Evolutionary conservation across 2,888 invertebrate genomes (phyloP).

Genomic region (Bhutanitis thaidina): DNA sequence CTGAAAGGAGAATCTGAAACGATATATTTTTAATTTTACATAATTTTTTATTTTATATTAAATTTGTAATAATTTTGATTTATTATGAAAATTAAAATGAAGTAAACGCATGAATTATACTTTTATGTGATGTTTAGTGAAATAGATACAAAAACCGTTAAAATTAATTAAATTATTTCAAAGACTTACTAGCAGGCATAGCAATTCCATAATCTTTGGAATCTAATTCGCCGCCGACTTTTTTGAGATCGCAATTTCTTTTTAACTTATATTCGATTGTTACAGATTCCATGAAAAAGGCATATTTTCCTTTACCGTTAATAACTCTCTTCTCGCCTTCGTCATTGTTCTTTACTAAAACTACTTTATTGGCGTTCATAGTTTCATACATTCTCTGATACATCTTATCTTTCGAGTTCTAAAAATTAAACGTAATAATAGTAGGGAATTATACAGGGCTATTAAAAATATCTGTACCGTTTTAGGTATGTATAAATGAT

Average conservation of each 20-base stretch:
- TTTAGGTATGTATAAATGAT: too few relatives aligned
- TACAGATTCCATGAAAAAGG: constrained; percentile 97
- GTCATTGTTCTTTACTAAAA: constrained; percentile 87
- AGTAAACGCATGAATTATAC: too few relatives aligned
- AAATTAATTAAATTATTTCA: too few relatives aligned
- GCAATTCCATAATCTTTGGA: constrained; percentile 92
- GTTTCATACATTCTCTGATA: constrained; percentile 94
- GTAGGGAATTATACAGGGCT: too few relatives aligned
- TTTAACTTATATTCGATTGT: constrained; percentile 94
- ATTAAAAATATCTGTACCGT: too few relatives aligned
- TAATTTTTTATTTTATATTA: too few relatives aligned
- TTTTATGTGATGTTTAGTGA: too few relatives aligned
- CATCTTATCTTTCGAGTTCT: constrained; percentile 89
- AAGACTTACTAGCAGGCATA: constrained; percentile 86
- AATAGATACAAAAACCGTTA: neutral
- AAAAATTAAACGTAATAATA: constrained; percentile 23
- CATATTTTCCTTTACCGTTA: constrained; percentile 81
- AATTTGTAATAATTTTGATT: too few relatives aligned
- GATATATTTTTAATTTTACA: neutral
- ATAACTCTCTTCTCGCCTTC: constrained; percentile 92
- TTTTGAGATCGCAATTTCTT: constrained; percentile 88
- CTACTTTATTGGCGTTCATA: constrained; percentile 89
- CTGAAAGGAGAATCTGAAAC: constrained; percentile 85
- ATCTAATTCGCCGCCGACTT: constrained; percentile 90
- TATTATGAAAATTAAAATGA: too few relatives aligned